phyloP scores from a whole-genome alignment of 1,140 invertebrate genomes.

The Amyelois transitella region DNA sequence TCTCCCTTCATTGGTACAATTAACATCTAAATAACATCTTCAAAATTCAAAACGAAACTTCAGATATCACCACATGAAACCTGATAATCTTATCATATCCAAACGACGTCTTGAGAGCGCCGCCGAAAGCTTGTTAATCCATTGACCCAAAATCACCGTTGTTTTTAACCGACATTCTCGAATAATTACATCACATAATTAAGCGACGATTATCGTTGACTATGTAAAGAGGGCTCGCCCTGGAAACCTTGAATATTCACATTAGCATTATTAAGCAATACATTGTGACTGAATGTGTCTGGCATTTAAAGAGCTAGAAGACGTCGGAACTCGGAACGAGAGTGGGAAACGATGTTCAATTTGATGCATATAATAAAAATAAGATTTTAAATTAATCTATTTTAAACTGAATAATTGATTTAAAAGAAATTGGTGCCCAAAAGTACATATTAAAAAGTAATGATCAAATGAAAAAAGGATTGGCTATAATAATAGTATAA shows the following conservation, averaged over 20 bases:
- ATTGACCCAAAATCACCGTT: slow-evolving; percentile 1
- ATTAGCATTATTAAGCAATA: slow-evolving; percentile 5
- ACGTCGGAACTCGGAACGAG: no score
- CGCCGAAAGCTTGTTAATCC: slow-evolving; percentile 4
- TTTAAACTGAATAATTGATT: neutral
- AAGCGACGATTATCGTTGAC: neutral
- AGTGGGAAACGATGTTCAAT: no score
- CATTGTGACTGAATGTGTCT: neutral
- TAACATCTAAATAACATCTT: neutral
- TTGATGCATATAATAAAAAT: no score
- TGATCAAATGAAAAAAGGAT: neutral
- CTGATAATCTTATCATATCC: neutral
- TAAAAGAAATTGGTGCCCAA: neutral
- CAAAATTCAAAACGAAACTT: neutral
- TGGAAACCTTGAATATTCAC: slow-evolving; percentile 8
- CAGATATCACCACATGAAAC: neutral
- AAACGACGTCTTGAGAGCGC: neutral
- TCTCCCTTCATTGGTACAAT: neutral
- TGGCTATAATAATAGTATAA: no score
- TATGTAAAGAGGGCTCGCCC: slow-evolving; percentile 2
- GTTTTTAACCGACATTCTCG: slow-evolving; percentile 7
- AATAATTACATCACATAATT: slow-evolving; percentile 4
- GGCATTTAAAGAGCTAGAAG: neutral
- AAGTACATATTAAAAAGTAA: neutral
- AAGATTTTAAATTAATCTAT: no score